Base-by-base conservation (phyloP, 30 jellyfish, hydroid and myxozoan genomes). In the Aurelia aurita region DNA sequence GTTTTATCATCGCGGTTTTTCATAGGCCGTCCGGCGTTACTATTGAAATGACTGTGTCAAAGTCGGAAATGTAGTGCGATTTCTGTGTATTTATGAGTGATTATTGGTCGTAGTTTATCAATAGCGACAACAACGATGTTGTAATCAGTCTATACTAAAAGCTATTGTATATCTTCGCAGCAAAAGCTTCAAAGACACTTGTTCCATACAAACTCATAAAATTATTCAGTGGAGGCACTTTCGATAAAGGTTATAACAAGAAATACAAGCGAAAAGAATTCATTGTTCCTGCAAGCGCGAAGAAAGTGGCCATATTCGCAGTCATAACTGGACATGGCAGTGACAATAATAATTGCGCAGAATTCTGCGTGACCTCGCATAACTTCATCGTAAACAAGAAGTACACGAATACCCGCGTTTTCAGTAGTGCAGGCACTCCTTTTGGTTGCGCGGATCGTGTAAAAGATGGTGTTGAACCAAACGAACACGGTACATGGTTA, bases 401-500 rank as follows among this genome's bases (percentile, higher is more conserved):
- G 31, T 89, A 68, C 90, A 84, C 72, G n/a, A 94, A 89, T 78
- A 76, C 92, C 29, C 96, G 97, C 39, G 90, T 89, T 3, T 94
- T 94, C 80, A 95, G 91, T 31, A 94, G 83, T 66, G 99, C 99
- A 22, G 99, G 99, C 1, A 94, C 99, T 16, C 97, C 99, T 12
- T 71, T 87, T 9, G 99, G 99, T 18, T 94, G 99, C 62, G 99
- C 99, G 39, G 99, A 94, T 53, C 87, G 92, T 26, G 99, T 94
- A 6, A 57, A 87, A 13, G 92, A 86, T 4, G 99, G 99, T 22
- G 96, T 95, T 26, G 97, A 89, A 34, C 99, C 99, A 21, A 94
- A 94, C 80, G 99, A 94, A 80, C 97, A 94, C 62, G 99, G 99
- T 13, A 94, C 99, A 12, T 94, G 99, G 99, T 74, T 94, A 58